Evolutionary conservation across 2,113 vertebrate genomes (phyloP), one percentile per base, ranked within the genome.

Genomic region (Rhinogobius similis): DNA sequence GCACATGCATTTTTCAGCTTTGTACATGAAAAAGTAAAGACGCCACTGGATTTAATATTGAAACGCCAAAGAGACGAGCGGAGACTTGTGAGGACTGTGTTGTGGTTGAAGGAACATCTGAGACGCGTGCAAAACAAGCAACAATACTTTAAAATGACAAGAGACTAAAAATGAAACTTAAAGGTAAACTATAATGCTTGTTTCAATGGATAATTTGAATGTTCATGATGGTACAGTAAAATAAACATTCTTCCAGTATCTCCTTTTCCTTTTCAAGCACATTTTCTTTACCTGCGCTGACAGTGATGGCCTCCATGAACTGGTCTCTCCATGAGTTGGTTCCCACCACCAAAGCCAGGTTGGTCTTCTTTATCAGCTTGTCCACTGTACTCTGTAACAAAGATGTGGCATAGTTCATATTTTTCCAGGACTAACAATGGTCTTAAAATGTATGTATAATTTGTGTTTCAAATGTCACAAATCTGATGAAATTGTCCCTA

Each of bases 301-400:
- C 97, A 20, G 97, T 99, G 72, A 99, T 98, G 78, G 97, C 97
- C 89, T 98, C 97, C 96, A 99, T 87, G 91, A 99, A 99, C 90
- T 99, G 97, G 77, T 99, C 97, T 87, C 95, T 95, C 97, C 97
- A 99, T 69, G 96, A 98, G 92, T 98, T 96, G 14, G 97, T 99
- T 69, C 97, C 96, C 88, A 99, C 97, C 83, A 98, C 96, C 91
- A 98, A 88, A 5, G 97, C 96, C 90, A 99, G 87, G 91, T 98
- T 99, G 79, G 97, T 99, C 93, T 99, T 99, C 94, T 94, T 98
- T 82, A 99, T 98, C 82, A 99, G 91, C 86, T 98, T 98, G 92
- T 99, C 97, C 92, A 99, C 97, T 0, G 97, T 98, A 86, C 83
- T 98, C 97, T 99, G 92, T 23, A 64, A 43, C 38, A 62, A 20